A percentile compares a stretch with the other conserved stretches of the same genome.
Conservation (phyloP, 2,888 invertebrate species). For the Galerucella calmariensis region DNA sequence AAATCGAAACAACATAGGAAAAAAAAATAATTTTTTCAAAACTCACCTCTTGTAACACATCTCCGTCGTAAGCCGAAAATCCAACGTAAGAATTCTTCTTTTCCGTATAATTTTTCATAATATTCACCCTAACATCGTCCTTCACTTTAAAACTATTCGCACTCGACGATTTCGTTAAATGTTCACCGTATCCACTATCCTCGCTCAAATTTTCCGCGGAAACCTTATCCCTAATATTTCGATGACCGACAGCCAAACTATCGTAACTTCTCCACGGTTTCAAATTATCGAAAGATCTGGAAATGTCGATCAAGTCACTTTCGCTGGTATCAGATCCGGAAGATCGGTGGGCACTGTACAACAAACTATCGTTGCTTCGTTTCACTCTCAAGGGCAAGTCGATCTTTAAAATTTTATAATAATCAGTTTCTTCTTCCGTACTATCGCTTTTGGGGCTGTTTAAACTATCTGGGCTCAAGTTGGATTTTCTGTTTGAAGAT, state of each 20-base stretch:
- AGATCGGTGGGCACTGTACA: constrained; percentile 55
- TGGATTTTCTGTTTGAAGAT: constrained; percentile 59
- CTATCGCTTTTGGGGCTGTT: constrained; percentile 61
- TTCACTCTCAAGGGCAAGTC: constrained; percentile 52
- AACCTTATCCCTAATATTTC: constrained; percentile 64
- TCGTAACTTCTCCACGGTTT: constrained; percentile 65
- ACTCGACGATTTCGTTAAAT: constrained; percentile 56
- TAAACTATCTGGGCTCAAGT: constrained; percentile 68
- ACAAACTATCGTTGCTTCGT: constrained; percentile 50
- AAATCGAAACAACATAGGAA: no score
- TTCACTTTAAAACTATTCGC: constrained; percentile 50
- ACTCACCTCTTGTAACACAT: constrained; percentile 50
- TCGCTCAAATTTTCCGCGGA: constrained; percentile 84
- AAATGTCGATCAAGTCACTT: constrained; percentile 57
- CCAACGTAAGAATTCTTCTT: constrained; percentile 51
- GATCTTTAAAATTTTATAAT: constrained; percentile 58
- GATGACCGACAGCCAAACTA: constrained; percentile 55
- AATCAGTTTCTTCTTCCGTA: constrained; percentile 58
- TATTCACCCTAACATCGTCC: constrained; percentile 40
- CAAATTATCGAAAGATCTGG: constrained; percentile 62
- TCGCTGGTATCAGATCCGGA: constrained; percentile 65
- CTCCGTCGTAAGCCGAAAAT: constrained; percentile 53
- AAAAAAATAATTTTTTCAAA: no score
- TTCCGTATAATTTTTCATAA: constrained; percentile 41
- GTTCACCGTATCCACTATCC: constrained; percentile 82